Base-by-base conservation (phyloP, 2,797 vertebrate genomes). In the Cryptoprocta ferox region DNA sequence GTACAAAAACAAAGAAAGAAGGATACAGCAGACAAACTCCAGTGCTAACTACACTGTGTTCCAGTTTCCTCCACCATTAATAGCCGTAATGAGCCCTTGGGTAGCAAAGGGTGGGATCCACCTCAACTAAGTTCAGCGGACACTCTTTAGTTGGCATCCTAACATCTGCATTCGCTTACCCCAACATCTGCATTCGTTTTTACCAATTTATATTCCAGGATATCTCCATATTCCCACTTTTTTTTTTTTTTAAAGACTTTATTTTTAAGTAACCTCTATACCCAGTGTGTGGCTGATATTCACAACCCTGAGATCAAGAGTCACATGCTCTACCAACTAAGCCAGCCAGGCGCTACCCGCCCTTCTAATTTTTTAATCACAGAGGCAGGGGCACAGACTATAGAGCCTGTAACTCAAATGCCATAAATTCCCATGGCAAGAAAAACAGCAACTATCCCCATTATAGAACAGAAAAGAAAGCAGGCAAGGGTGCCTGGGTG, bases 1-100 rank as follows among this genome's bases (percentile, higher is more conserved):
- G 21, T 16, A 70, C 65, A 84, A 84, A 71, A 93, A 87, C 15
- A 97, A 81, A 14, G 28, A 42, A 76, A 89, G 35, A 70, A 94
- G 68, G 5, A 53, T 21, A 39, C 5, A 89, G 26, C 53, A 90
- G 76, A 93, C n/a, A 82, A 81, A 45, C 15, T 81, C 84, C 28
- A 87, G n/a, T 26, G 14, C 63, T 88, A 84, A 92, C 45, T 59
- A 66, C 10, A 79, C n/a, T 75, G 88, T 95, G 35, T 50, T 75
- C 66, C 39, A 78, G 30, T 13, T 90, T 83, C 73, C 63, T 78
- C 83, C 56, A 94, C 37, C 39, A 56, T 15, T 56, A 50, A 79
- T 5, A 71, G 65, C 32, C 48, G 0, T 45, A 90, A 92, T 37
- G 45, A 78, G 48, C 4, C n/a, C 63, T 37, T 76, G 35, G 18